Conservation (phyloP, 2,797 vertebrate species). For the Propithecus deckenii region DNA sequence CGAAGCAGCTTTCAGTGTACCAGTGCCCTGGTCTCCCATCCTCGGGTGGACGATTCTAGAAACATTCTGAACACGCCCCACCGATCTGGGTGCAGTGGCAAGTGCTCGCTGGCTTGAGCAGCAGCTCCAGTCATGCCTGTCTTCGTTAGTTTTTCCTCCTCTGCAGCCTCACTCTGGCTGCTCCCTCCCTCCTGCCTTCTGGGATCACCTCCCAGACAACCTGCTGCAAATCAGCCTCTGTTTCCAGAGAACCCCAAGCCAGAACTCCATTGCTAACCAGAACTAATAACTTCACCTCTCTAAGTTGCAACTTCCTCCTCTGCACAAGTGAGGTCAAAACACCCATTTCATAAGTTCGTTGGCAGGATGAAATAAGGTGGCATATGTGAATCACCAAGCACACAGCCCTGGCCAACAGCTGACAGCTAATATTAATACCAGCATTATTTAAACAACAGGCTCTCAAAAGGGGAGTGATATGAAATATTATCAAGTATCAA, state of each 20-base stretch:
- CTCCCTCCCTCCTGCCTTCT: not conserved
- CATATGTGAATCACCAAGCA: not conserved
- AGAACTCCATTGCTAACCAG: not conserved
- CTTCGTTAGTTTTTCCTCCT: not conserved
- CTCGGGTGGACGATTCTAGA: fast-evolving
- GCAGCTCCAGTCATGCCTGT: not conserved
- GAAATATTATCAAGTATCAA: not conserved
- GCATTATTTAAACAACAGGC: not conserved
- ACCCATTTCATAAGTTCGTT: not conserved
- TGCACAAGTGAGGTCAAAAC: not conserved
- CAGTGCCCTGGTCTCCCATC: fast-evolving
- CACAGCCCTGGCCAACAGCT: not conserved
- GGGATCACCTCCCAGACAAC: not conserved
- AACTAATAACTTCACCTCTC: not conserved
- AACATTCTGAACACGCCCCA: no score
- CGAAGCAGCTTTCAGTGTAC: not conserved
- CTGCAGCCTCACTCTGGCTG: fast-evolving
- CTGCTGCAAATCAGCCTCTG: not conserved
- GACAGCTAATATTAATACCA: not conserved
- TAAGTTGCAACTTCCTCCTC: not conserved
- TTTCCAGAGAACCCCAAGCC: not conserved
- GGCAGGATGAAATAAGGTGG: not conserved
- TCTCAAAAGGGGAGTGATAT: not conserved
- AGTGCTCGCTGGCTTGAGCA: not conserved
- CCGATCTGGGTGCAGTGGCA: no score